Percentiles rank a stretch among this genome's conserved stretches.
Conservation (phyloP, 2,113 vertebrate genomes). For the Otis tarda region DNA sequence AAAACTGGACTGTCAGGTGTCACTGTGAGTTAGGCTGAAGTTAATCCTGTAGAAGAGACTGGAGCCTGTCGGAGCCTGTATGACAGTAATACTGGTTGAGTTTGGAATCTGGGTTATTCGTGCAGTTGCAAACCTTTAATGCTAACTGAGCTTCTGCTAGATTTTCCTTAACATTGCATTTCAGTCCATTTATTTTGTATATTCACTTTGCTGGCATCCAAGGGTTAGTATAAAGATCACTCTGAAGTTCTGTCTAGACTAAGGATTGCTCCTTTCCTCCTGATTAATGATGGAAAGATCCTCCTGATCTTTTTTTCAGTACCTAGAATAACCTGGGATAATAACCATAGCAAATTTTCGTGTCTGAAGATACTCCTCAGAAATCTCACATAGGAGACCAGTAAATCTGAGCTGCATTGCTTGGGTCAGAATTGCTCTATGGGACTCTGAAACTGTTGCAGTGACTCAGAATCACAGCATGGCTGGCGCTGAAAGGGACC, state of each 20-base stretch:
- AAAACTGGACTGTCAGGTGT: background rate
- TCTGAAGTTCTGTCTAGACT: background rate
- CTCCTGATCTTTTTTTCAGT: background rate
- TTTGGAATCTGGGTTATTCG: background rate
- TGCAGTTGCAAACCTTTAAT: background rate
- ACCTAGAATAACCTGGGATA: background rate
- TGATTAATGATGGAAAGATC: background rate
- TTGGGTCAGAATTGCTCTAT: background rate
- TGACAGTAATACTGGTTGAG: background rate
- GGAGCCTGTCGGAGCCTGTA: background rate
- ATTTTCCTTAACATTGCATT: background rate
- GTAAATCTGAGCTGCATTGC: background rate
- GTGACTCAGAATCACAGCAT: background rate
- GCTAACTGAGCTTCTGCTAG: background rate
- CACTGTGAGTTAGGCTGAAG: background rate
- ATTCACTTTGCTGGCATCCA: background rate
- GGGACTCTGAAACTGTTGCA: background rate
- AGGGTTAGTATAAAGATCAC: background rate
- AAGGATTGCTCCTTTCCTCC: background rate
- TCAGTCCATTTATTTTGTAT: background rate
- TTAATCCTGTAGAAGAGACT: background rate
- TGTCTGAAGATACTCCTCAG: background rate
- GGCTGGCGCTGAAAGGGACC: background rate
- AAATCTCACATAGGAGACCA: background rate
- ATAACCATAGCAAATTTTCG: background rate